phyloP scores from a whole-genome alignment of 2,113 vertebrate species.

The Elaphurus davidianus region DNA sequence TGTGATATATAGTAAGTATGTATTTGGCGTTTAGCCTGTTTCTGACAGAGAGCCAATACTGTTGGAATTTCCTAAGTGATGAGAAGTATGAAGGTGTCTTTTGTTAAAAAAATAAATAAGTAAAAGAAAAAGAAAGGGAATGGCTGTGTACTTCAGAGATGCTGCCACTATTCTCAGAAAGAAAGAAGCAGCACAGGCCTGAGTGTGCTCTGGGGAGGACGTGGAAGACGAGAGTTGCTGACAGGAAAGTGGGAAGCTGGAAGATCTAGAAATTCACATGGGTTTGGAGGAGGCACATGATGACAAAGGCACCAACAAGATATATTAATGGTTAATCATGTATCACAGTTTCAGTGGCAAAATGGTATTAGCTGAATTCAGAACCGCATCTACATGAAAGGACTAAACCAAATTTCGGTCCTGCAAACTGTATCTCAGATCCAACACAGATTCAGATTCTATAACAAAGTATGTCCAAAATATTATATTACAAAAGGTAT shows the following conservation, averaged over 20 bases:
- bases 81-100: not conserved
- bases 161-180: not conserved
- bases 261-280: not conserved
- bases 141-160: fast-evolving
- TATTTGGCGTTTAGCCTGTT: not conserved
- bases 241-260: not conserved
- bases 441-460: not conserved
- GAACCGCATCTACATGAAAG: not conserved
- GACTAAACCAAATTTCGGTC: not conserved
- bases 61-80: not conserved
- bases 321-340: not conserved
- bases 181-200: fast-evolving
- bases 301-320: not conserved
- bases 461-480: not conserved
- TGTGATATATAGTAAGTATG: not conserved
- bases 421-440: not conserved
- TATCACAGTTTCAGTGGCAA: not conserved
- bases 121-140: not conserved
- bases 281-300: not conserved
- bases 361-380: not conserved
- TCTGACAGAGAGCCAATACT: not conserved
- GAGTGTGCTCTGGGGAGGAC: not conserved
- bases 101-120: not conserved
- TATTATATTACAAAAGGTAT: not conserved
- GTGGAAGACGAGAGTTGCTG: fast-evolving